Evolutionary conservation across 1,140 invertebrate genomes (phyloP), one percentile per base, ranked within the genome.

Genomic region (Penaeus indicus): DNA sequence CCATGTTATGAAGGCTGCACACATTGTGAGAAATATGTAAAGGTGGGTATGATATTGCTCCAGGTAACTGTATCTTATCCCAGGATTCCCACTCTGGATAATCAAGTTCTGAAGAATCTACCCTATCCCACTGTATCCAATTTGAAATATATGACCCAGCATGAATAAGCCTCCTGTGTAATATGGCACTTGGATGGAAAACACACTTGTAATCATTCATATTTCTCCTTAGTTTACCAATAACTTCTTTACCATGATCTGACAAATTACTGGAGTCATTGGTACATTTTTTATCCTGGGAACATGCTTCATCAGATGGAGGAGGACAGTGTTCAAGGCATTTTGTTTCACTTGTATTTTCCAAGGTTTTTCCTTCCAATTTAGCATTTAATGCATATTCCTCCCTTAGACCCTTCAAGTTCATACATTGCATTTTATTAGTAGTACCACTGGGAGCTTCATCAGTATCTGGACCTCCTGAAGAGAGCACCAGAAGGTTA

Each of bases 401-500:
- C 54, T 54, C 16, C 8, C 54, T 13, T 13, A 13, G 10, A 54
- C 54, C 54, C 8, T 16, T 54, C 54, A 54, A 54, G 54, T 54
- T 54, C 11, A 54, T 54, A 54, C 54, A 54, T 16, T 54, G 5
- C 54, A 54, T 13, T 54, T 54, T 54, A 54, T 54, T 54, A 54
- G 16, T 54, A 13, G 54, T 54, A 54, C 69, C 69, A 18, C 18
- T 4, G 47, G 72, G 27, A 18, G 27, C 72, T 75, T 75, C 19
- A 67, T 47, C 42, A 47, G 3, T 38, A 13, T 64, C 69, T 64
- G 62, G 67, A 21, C 25, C 27, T 11, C 32, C 61, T 47, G 62
- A 22, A 25, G 75, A 79, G 1, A 86, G 72, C 13, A 86, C 61
- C 62, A 86, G 84, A 21, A 86, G 61, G 22, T n/a, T 38, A 61